Evolutionary conservation across 2,113 vertebrate genomes (phyloP).

Genomic region (Datnioides undecimradiatus): DNA sequence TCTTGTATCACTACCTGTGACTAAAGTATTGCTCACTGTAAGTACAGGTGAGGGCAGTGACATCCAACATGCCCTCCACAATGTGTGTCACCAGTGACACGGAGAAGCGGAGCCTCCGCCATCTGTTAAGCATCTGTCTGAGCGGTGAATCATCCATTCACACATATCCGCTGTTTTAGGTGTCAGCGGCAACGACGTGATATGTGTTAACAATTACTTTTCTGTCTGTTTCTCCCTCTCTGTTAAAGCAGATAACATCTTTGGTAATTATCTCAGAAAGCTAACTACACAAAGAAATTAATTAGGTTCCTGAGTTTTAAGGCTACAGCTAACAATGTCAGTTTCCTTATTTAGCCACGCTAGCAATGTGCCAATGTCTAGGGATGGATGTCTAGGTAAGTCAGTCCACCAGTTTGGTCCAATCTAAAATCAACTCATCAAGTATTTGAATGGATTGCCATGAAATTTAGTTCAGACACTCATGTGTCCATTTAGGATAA

Average conservation of each 20-base stretch:
- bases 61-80: slow-evolving; percentile 63
- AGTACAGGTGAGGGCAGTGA: slow-evolving; percentile 29
- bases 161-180: slow-evolving; percentile 43
- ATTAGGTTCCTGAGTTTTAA: background rate
- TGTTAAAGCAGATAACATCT: background rate
- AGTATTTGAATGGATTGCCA: background rate
- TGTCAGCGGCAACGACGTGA: slow-evolving; percentile 39
- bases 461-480: background rate
- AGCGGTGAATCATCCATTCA: slow-evolving; percentile 56
- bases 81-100: slow-evolving; percentile 62
- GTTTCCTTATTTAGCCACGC: background rate
- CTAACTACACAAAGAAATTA: background rate
- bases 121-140: slow-evolving; percentile 75
- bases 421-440: background rate
- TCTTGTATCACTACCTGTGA: slow-evolving; percentile 35
- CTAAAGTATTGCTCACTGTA: slow-evolving; percentile 55
- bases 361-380: background rate
- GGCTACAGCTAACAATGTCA: background rate
- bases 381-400: too few relatives aligned
- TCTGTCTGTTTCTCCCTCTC: background rate
- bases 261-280: slow-evolving; percentile 17
- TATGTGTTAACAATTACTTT: slow-evolving; percentile 40
- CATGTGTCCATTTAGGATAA: background rate
- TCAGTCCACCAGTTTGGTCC: background rate
- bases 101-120: slow-evolving; percentile 36